Percentiles rank a stretch among this genome's conserved stretches.
Conservation (phyloP, 2,797 vertebrate species). For the Triplophysa bombifrons region DNA sequence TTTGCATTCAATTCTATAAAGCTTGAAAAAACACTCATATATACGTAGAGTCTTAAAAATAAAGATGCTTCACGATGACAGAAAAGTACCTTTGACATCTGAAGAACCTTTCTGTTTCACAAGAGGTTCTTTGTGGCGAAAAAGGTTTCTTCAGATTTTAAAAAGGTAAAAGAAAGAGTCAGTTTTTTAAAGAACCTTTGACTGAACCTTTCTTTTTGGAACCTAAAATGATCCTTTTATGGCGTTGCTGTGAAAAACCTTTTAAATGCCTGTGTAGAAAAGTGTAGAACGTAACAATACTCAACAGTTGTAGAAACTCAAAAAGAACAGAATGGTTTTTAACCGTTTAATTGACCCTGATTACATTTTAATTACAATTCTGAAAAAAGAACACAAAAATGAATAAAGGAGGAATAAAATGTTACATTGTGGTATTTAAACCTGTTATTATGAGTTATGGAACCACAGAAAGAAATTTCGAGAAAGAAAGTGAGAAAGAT, state of each 20-base stretch:
- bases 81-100: too few species aligned
- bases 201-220: too few species aligned
- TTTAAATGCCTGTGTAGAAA: too few species aligned
- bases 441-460: conserved; percentile 74
- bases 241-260: too few species aligned
- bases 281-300: too few species aligned
- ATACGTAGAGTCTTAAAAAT: background rate
- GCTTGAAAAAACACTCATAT: background rate
- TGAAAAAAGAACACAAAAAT: conserved; percentile 69
- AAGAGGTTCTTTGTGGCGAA: too few species aligned
- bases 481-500: conserved; percentile 63
- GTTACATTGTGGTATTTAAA: conserved; percentile 82
- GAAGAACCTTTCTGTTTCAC: too few species aligned
- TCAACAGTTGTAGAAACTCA: conserved; percentile 31
- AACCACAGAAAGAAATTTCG: conserved; percentile 66
- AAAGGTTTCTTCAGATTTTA: too few species aligned
- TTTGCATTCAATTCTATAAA: background rate
- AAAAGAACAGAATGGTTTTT: conserved; percentile 69
- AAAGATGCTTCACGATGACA: too few species aligned
- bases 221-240: too few species aligned
- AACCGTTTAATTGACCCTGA: conserved; percentile 86
- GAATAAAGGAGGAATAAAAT: conserved; percentile 75
- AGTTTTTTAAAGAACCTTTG: too few species aligned
- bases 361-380: conserved; percentile 84
- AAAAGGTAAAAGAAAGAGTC: too few species aligned